phyloP scores from a whole-genome alignment of 2,113 vertebrate genomes.

The Podarcis raffonei region DNA sequence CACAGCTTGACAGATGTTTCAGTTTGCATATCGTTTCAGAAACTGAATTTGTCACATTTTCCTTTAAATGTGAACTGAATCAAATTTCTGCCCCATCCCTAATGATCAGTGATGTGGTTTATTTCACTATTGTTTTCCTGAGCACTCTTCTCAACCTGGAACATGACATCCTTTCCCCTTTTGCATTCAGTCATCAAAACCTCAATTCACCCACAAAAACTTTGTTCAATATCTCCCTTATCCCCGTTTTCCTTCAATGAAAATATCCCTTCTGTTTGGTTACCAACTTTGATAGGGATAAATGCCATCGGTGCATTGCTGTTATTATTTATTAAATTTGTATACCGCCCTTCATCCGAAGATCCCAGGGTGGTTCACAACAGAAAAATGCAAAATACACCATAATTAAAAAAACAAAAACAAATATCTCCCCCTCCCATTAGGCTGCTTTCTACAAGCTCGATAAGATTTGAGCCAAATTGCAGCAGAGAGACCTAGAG shows the following conservation, averaged over 20 bases:
- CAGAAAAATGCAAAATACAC: too few relatives aligned
- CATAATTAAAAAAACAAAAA: too few relatives aligned
- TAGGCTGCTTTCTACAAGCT: background rate
- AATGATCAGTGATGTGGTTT: background rate
- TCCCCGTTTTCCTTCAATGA: background rate
- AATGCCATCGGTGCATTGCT: background rate
- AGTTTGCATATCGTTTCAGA: too few relatives aligned
- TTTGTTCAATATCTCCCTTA: background rate
- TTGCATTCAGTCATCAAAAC: background rate
- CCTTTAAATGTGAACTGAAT: too few relatives aligned
- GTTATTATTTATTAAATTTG: too few relatives aligned
- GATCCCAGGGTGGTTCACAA: too few relatives aligned
- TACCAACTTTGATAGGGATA: accelerated
- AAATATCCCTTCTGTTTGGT: background rate
- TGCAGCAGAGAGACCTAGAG: background rate
- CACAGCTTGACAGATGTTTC: too few relatives aligned
- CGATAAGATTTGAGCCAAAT: slow-evolving; percentile 9
- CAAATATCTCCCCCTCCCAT: too few relatives aligned
- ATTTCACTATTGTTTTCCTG: slow-evolving; percentile 51
- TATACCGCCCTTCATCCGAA: too few relatives aligned
- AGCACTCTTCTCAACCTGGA: slow-evolving; percentile 28
- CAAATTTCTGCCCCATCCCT: too few relatives aligned
- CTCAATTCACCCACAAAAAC: background rate
- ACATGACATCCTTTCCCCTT: background rate
- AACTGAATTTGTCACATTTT: too few relatives aligned